Base-by-base conservation (phyloP, 2,888 invertebrate species). In the Dryadula phaetusa region DNA sequence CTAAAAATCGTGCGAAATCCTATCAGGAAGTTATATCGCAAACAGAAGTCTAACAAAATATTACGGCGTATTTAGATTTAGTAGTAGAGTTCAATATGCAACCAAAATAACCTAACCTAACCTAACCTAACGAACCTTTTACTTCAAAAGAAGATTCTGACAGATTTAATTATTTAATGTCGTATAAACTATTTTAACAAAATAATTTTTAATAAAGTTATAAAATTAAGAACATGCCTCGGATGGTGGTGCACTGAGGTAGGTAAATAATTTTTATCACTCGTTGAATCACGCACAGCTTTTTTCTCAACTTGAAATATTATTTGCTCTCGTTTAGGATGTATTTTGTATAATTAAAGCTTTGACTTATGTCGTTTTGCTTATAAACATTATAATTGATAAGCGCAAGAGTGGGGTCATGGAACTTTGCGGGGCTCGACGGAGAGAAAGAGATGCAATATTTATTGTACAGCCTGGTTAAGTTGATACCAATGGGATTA, bases 341-440 rank as follows among this genome's bases (percentile, higher is more conserved):
- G 44, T 64, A 28, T 67, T 64, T 72, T 34, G 68, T 56, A 53
- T 58, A 67, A 67, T 52, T 52, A 49, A 12, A 46, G 44, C 46
- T 47, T 70, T 74, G 56, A 78, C 74, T 76, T 86, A 79, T 70
- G 79, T 71, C 82, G 72, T 85, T 85, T 79, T 74, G 76, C 69
- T 75, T 72, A 71, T 75, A 62, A 77, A 75, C 76, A 73, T 69
- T 73, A 70, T 72, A 72, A 74, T 80, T 88, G 90, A 90, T 90
- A 90, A 90, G 88, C 88, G 85, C 84, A 82, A 78, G 85, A 86
- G 87, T 81, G 83, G 85, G 90, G 88, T 90, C 90, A 89, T 82
- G 76, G 89, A 90, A 89, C 90, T 87, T 84, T 83, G 83, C 80
- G 84, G 84, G 83, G 79, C 82, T 77, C 72, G 73, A 73, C 79